Evolutionary conservation across 2,113 vertebrate species (phyloP).

Genomic region (Heliornis fulica): DNA sequence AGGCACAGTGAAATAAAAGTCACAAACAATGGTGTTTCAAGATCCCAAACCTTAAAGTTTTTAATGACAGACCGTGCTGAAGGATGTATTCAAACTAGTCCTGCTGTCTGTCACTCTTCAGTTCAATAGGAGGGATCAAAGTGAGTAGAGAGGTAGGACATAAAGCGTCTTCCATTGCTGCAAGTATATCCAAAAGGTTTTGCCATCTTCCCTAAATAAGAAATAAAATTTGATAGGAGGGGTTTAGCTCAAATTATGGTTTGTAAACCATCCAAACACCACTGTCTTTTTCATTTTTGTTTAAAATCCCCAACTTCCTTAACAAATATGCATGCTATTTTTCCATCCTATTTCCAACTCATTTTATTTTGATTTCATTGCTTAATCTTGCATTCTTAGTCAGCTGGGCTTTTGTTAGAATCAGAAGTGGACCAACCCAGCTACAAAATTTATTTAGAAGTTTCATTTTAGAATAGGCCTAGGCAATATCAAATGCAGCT

Average conservation of each 20-base stretch:
- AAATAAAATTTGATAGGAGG: background rate
- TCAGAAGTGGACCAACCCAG: background rate
- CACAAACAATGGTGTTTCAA: background rate
- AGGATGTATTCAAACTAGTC: background rate
- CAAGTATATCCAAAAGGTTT: background rate
- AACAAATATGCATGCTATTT: background rate
- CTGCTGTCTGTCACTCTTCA: background rate
- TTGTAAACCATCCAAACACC: background rate
- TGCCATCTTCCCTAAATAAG: background rate
- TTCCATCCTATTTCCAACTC: background rate
- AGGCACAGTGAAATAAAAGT: background rate
- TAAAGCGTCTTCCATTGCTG: background rate
- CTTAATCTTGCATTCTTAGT: background rate
- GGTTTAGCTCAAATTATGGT: background rate
- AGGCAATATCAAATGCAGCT: background rate
- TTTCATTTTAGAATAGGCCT: background rate
- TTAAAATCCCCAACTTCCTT: background rate
- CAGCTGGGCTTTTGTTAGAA: background rate
- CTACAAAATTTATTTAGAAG: background rate
- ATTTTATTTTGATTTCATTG: background rate
- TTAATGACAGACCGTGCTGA: accelerated
- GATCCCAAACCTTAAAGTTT: background rate
- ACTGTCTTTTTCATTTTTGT: background rate
- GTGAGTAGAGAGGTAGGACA: background rate
- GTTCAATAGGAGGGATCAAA: accelerated